Evolutionary conservation across 2,797 vertebrate genomes (phyloP).

Genomic region (Sebastes aleutianus): DNA sequence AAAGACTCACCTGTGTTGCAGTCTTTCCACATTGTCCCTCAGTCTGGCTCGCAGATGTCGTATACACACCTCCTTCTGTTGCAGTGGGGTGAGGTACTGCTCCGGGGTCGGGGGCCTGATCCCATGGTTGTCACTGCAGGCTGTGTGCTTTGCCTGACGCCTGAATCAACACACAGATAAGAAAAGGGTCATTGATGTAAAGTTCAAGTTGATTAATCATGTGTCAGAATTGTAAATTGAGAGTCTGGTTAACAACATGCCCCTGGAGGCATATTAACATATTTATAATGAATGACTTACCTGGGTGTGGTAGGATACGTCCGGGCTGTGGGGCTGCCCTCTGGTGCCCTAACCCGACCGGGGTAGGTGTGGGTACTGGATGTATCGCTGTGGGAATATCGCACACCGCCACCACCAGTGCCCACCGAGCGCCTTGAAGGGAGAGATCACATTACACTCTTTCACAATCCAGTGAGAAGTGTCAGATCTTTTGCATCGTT

Average conservation of each 20-base stretch:
- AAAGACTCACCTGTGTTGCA: constrained; percentile 90
- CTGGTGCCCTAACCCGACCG: constrained; percentile 86
- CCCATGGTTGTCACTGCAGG: constrained; percentile 96
- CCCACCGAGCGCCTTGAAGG: constrained; percentile 70
- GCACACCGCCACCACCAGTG: constrained; percentile 57
- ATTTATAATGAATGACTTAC: constrained; percentile 37
- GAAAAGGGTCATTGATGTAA: background rate
- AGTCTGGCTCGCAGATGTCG: constrained; percentile 92
- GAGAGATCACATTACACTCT: background rate
- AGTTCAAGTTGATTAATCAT: background rate
- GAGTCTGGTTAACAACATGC: background rate
- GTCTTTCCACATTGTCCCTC: constrained; percentile 92
- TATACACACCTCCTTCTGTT: constrained; percentile 99
- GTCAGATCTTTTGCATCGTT: background rate
- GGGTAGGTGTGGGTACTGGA: constrained; percentile 83
- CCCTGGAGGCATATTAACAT: background rate
- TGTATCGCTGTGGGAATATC: constrained; percentile 68
- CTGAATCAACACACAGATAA: constrained; percentile 68
- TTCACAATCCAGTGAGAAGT: background rate
- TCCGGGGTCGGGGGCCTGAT: constrained; percentile 93
- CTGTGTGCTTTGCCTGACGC: constrained; percentile 88
- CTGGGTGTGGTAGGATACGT: constrained; percentile 82
- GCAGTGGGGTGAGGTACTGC: constrained; percentile 97
- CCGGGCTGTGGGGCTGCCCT: constrained; percentile 89
- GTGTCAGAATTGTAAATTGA: background rate